Evolutionary conservation across 2,113 vertebrate genomes (phyloP), one percentile per base, ranked within the genome.

Genomic region (Spilogale gracilis): DNA sequence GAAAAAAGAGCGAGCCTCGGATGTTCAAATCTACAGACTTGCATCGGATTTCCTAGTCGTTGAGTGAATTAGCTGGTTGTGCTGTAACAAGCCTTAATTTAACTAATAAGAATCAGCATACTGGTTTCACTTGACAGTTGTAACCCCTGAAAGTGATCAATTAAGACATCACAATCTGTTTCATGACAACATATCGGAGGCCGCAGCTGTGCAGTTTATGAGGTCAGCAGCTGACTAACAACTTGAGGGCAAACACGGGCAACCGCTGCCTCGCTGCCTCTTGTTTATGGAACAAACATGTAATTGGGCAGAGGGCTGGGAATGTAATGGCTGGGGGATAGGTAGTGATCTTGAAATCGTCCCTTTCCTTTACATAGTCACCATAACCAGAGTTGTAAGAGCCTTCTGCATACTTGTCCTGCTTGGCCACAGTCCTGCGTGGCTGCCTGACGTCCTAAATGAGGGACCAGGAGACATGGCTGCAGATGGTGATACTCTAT

Each of bases 91-190:
- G 82, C 74, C 67, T 97, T 96, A 45, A 85, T 98, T 98, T 98
- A 97, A 90, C 91, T 98, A 96, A 95, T 94, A 76, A 91, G 45
- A 82, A 94, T 97, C 63, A 98, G 94, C 89, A 97, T n/a, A 80
- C 82, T 88, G 86, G 63, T 87, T 97, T 96, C 93, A 78, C 97
- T 96, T 98, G 97, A 98, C 87, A 85, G 30, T 52, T 91, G 65
- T 80, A 98, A 98, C 95, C 97, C 96, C 89, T 86, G 71, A 84
- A 98, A 81, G 91, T 2, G 52, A 94, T 97, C 98, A 96, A 95
- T 92, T 92, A 97, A 98, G 97, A 96, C 85, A 81, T 80, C 43
- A 32, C 96, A 92, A 78, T 98, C 95, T 98, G 92, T 98, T 97
- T 56, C 45, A 43, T 82, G 95, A 96, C n/a, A 96, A 92, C 60